phyloP scores from a whole-genome alignment of 2,797 vertebrate genomes.

The Notolabrus celidotus region DNA sequence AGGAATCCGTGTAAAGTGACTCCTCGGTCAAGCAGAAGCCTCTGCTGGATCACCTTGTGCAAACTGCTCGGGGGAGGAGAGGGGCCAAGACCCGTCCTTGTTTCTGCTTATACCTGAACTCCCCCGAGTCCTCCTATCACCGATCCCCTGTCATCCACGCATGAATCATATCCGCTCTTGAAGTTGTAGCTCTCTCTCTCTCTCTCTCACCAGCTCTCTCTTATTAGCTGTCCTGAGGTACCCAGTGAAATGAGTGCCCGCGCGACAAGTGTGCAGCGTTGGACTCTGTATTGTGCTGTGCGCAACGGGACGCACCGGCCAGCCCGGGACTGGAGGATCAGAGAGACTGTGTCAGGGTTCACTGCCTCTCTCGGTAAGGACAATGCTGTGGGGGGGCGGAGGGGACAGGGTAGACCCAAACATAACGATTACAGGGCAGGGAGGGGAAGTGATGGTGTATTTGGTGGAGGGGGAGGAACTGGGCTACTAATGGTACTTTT shows the following conservation, averaged over 20 bases:
- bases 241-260: constrained; percentile 9
- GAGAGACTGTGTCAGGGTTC: constrained; percentile 26
- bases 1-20: constrained; percentile 26
- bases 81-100: constrained; percentile 28
- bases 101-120: constrained; percentile 28
- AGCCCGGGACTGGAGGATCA: constrained; percentile 22
- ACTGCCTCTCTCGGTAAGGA: constrained; percentile 13
- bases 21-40: not conserved
- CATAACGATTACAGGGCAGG: constrained; percentile 14
- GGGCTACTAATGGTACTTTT: constrained; percentile 26
- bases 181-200: constrained; percentile 22
- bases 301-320: constrained; percentile 57
- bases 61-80: constrained; percentile 40
- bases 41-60: constrained; percentile 40
- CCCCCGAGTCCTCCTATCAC: constrained; percentile 55
- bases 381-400: constrained; percentile 9
- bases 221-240: not conserved
- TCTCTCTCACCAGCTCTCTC: not conserved
- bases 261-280: constrained; percentile 10
- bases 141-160: constrained; percentile 25
- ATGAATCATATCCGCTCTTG: constrained; percentile 11
- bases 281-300: constrained; percentile 18
- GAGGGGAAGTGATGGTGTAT: not conserved
- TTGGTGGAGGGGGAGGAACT: constrained; percentile 25
- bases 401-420: constrained; percentile 44